Evolutionary conservation across 2,797 vertebrate genomes (phyloP).

Genomic region (Leptatherina wallacei): DNA sequence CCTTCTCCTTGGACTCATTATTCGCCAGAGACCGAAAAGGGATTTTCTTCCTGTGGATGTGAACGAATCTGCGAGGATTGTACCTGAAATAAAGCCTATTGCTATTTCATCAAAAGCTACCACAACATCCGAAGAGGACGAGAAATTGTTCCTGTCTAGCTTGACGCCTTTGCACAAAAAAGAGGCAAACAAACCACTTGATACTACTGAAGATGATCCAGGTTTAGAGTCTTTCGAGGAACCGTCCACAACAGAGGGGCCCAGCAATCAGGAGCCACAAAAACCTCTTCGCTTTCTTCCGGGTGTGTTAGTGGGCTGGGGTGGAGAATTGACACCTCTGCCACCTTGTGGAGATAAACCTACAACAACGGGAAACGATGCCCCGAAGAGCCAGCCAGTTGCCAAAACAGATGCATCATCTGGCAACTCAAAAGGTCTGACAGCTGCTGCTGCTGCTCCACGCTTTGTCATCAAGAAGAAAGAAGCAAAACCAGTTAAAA

Average conservation of each 20-base stretch:
- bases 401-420: constrained; percentile 54
- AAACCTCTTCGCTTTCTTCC: constrained; percentile 97
- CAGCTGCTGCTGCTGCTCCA: constrained; percentile 71
- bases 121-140: constrained; percentile 81
- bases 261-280: constrained; percentile 82
- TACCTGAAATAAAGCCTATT: constrained; percentile 89
- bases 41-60: constrained; percentile 86
- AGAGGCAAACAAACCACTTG: constrained; percentile 85
- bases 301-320: constrained; percentile 93
- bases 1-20: constrained; percentile 95
- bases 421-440: constrained; percentile 75
- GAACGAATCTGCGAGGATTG: constrained; percentile 81
- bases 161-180: constrained; percentile 86
- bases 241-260: constrained; percentile 78
- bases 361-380: constrained; percentile 80
- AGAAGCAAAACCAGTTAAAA: constrained; percentile 77
- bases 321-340: constrained; percentile 88
- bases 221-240: constrained; percentile 78
- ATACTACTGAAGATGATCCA: constrained; percentile 77
- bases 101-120: constrained; percentile 77
- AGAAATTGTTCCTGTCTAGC: constrained; percentile 90
- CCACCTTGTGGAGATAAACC: constrained; percentile 87
- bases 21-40: constrained; percentile 94
- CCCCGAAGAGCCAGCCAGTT: constrained; percentile 79
- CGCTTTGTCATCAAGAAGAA: constrained; percentile 86